Percentiles rank a stretch among this genome's conserved stretches.
phyloP scores from a whole-genome alignment of 2,113 vertebrate species.

The Thomomys bottae region DNA sequence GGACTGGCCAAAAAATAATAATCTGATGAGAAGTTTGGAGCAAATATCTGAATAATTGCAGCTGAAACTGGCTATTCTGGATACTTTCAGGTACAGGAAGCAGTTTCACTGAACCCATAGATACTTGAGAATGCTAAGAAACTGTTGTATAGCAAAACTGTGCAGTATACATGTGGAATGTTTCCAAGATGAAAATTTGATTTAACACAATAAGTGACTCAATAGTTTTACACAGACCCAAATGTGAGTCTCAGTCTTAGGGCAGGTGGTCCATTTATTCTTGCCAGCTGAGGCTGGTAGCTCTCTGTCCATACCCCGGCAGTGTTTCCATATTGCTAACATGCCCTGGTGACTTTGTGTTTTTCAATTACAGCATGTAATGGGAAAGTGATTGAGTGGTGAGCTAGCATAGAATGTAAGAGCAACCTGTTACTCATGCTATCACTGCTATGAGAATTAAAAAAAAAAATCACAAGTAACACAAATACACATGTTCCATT shows the following conservation, averaged over 20 bases:
- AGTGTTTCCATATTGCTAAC: background rate
- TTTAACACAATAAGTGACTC: constrained; percentile 13
- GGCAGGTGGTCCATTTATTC: background rate
- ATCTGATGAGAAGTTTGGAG: background rate
- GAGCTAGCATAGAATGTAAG: background rate
- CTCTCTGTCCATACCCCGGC: background rate
- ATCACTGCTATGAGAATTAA: background rate
- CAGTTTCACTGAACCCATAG: background rate
- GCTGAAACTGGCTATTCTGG: background rate
- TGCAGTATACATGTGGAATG: background rate
- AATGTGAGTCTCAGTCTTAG: background rate
- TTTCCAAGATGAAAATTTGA: constrained; percentile 43
- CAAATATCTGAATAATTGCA: background rate
- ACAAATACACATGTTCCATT: background rate
- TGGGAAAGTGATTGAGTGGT: background rate
- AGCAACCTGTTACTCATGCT: background rate
- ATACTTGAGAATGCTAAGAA: background rate
- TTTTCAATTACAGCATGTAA: background rate
- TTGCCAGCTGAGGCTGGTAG: background rate
- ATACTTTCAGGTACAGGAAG: background rate
- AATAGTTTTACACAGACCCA: background rate
- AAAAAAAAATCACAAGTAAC: background rate
- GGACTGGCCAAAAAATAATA: too few relatives aligned
- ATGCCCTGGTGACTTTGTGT: background rate
- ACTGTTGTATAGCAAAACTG: constrained; percentile 9